Evolutionary conservation across 2,113 vertebrate genomes (phyloP), one percentile per base, ranked within the genome.

Genomic region (Climacteris rufus): DNA sequence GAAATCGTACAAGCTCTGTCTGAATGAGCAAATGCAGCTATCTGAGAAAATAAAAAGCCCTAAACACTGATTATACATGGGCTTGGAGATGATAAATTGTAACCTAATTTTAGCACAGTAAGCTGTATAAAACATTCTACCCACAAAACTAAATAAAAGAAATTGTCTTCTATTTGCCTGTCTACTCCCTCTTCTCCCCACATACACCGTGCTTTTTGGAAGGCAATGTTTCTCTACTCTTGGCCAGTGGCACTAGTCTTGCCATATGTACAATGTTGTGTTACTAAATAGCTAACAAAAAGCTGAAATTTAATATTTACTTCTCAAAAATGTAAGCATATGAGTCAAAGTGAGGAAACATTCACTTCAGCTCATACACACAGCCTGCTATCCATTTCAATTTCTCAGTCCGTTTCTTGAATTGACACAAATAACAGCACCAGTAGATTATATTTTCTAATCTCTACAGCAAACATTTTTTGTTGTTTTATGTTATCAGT

Each of bases 191-290:
- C 39, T 84, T 88, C 80, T 90, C 69, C 69, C 78, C 61, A 35
- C 39, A 88, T 37, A 86, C 18, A 79, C 66, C 33, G 47, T 37
- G 39, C 85, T 96, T 93, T 82, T 74, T 87, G 45, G 63, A 84
- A 89, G 23, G 31, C 92, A 87, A 39, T 63, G 18, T 84, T 76
- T 84, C 65, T 89, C 35, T 93, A 49, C 94, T 59, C 27, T 83
- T 95, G 89, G 82, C 93, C 95, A 96, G 83, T 93, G 92, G 92
- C 80, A 85, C 31, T 59, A 40, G 39, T 92, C 89, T 94, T 95
- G 50, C 83, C 92, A 91, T 93, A 89, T 91, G 83, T 77, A 84
- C 92, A 90, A 89, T 35, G 63, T 13, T 40, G 54, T 88, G 70
- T 79, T 93, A 76, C 90, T 92, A 90, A 95, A 93, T 54, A 95